Evolutionary conservation across 1,140 invertebrate species (phyloP).

Genomic region (Arion vulgaris): DNA sequence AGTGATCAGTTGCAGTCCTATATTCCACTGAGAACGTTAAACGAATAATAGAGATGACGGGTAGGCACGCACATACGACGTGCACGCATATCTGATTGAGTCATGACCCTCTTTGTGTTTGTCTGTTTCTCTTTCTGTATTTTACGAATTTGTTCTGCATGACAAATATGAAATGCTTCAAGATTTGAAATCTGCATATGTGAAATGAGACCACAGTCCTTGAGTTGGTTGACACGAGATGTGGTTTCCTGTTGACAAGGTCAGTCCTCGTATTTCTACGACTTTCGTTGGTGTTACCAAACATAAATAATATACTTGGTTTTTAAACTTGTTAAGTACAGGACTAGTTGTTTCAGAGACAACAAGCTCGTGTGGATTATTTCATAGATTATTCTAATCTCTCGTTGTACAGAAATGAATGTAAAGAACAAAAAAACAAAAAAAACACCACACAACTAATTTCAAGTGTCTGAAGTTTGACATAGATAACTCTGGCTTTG

Average conservation of each 20-base stretch:
- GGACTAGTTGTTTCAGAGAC: neutral
- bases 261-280: neutral
- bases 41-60: too few species aligned
- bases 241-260: constrained; percentile 6
- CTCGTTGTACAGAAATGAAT: too few species aligned
- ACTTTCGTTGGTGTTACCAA: neutral
- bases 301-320: neutral
- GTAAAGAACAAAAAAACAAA: too few species aligned
- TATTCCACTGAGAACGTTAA: too few species aligned
- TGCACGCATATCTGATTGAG: neutral
- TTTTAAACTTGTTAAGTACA: neutral
- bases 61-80: neutral
- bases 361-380: neutral
- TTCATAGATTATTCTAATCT: neutral
- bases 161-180: too few species aligned
- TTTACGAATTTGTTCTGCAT: neutral
- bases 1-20: too few species aligned
- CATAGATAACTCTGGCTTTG: too few species aligned
- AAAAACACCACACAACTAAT: too few species aligned
- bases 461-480: too few species aligned
- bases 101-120: neutral
- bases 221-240: neutral
- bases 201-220: constrained; percentile 7
- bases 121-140: neutral
- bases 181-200: neutral